Evolutionary conservation across 2,113 vertebrate genomes (phyloP).

Genomic region (Anseranas semipalmata): DNA sequence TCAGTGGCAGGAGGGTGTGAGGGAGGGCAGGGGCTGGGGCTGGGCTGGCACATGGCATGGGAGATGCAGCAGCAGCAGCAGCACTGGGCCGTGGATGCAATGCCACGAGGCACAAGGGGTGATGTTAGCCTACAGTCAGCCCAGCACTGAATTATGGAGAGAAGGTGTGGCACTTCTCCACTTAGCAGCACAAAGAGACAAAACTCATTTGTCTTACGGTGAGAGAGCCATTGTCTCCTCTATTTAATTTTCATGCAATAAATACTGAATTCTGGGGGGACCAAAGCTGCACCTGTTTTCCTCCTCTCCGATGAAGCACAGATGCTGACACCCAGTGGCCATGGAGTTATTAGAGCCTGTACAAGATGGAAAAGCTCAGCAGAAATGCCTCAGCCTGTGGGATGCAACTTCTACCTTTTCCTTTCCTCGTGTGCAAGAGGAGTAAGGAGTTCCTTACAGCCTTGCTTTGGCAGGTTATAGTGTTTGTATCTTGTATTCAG

Average conservation of each 20-base stretch:
- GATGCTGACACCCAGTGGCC: constrained; percentile 62
- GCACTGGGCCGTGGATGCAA: fast-evolving
- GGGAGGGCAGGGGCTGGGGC: not conserved
- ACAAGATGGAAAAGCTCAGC: not conserved
- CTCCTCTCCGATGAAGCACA: not conserved
- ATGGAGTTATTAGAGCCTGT: not conserved
- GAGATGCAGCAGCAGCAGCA: fast-evolving
- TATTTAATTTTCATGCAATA: not conserved
- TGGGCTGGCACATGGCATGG: not conserved
- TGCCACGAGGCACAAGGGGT: fast-evolving
- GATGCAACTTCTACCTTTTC: not conserved
- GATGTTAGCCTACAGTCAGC: not conserved
- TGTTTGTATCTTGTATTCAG: not conserved
- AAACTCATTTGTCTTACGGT: not conserved
- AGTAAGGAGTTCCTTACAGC: not conserved
- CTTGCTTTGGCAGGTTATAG: not conserved
- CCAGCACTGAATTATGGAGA: fast-evolving
- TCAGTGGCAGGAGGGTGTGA: fast-evolving
- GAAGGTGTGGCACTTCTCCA: not conserved
- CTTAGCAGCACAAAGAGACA: not conserved
- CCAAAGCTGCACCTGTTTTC: not conserved
- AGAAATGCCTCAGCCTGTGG: not conserved
- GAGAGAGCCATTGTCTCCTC: not conserved
- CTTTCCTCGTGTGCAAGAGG: not conserved
- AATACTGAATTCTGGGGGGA: not conserved